Conservation (phyloP, 2,113 vertebrate genomes). For the Oenanthe melanoleuca region DNA sequence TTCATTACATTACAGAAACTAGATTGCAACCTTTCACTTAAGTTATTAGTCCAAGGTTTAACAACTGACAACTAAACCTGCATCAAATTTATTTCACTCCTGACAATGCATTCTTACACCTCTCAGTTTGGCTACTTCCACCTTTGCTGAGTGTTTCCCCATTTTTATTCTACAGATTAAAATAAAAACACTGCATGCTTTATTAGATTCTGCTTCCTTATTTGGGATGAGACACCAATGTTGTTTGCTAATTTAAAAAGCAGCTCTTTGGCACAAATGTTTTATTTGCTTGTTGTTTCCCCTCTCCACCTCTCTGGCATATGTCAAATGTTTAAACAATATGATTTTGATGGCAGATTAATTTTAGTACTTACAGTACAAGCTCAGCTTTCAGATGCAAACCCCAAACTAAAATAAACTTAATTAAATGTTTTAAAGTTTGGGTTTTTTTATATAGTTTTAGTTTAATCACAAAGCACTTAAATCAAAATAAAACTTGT, state of each 20-base stretch:
- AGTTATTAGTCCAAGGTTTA: neutral
- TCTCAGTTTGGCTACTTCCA: neutral
- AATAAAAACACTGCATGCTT: conserved; percentile 39
- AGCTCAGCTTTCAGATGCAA: conserved; percentile 14
- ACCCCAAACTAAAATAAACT: neutral
- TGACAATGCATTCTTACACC: neutral
- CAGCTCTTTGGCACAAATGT: conserved; percentile 9
- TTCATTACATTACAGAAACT: neutral
- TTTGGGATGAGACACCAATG: conserved; percentile 20
- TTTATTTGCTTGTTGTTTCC: neutral
- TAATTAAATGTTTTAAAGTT: neutral
- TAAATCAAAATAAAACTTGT: neutral
- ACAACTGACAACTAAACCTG: neutral
- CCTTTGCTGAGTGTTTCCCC: neutral
- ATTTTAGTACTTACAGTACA: conserved; percentile 4
- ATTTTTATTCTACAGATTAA: conserved; percentile 34
- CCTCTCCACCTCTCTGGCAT: neutral
- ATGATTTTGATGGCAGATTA: conserved; percentile 31
- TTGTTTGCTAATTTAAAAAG: conserved; percentile 36
- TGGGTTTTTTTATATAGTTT: neutral
- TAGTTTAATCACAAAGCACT: neutral
- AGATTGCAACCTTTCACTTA: neutral
- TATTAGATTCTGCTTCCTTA: conserved; percentile 33
- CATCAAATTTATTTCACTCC: neutral
- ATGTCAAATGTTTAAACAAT: conserved; percentile 6